Evolutionary conservation across 2,113 vertebrate genomes (phyloP).

Genomic region (Sceloporus tristichus): DNA sequence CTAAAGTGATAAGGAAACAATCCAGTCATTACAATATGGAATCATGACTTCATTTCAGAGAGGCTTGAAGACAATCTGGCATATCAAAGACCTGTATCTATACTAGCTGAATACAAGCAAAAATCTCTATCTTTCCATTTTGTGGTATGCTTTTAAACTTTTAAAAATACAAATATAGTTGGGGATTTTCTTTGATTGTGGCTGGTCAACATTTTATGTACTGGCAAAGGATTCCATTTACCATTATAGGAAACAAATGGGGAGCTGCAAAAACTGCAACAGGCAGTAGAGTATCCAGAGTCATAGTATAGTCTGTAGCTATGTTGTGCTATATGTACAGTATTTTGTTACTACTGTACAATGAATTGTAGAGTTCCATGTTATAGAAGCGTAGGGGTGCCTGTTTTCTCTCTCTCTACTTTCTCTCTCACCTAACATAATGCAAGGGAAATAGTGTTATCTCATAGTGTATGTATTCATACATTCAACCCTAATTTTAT

Average conservation of each 20-base stretch:
- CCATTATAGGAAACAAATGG: background rate
- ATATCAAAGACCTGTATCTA: background rate
- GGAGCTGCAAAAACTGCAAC: background rate
- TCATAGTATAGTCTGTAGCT: background rate
- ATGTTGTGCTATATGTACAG: background rate
- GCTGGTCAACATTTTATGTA: background rate
- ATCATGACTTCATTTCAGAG: background rate
- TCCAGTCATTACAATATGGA: background rate
- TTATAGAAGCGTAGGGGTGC: background rate
- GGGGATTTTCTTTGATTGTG: background rate
- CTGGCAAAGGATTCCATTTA: background rate
- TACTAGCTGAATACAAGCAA: background rate
- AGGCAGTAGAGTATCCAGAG: no score
- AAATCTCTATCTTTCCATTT: background rate
- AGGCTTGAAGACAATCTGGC: background rate
- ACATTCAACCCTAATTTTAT: background rate
- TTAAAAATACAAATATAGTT: background rate
- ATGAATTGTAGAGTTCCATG: background rate
- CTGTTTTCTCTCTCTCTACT: background rate
- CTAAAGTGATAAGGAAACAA: background rate
- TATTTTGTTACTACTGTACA: background rate
- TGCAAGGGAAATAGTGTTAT: background rate
- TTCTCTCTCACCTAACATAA: background rate
- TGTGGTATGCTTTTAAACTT: background rate
- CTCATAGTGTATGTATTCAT: background rate